Conservation (phyloP, 2,797 vertebrate species). For the Eulemur coronatus region DNA sequence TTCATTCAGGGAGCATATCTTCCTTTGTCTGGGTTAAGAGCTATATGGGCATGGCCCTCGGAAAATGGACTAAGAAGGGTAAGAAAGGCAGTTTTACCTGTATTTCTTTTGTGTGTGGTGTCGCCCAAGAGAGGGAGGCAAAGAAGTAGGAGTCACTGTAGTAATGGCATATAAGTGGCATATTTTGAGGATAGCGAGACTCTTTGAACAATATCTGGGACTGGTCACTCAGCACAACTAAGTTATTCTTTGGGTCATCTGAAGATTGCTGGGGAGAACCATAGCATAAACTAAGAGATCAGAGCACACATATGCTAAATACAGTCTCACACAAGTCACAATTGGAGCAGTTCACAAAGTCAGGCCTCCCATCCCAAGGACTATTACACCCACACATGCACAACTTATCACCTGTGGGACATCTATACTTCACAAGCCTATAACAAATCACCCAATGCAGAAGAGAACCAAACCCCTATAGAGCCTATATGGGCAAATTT, state of each 20-base stretch:
- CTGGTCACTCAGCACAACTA: conserved; percentile 74
- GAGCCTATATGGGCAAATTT: neutral
- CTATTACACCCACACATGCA: neutral
- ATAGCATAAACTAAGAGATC: neutral
- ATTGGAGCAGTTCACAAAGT: neutral
- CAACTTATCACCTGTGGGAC: neutral
- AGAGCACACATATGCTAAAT: neutral
- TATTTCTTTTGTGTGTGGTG: conserved; percentile 47
- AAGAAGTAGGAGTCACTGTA: conserved; percentile 59
- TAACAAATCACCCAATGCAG: neutral
- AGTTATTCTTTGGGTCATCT: neutral
- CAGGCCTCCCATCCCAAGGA: neutral
- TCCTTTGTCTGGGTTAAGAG: neutral
- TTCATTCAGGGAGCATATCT: neutral
- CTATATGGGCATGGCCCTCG: neutral
- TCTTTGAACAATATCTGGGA: conserved; percentile 70
- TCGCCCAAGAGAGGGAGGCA: conserved; percentile 74
- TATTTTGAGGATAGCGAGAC: conserved; percentile 68
- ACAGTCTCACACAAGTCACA: neutral
- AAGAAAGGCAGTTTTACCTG: conserved; percentile 58
- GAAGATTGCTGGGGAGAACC: neutral
- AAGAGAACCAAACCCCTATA: neutral
- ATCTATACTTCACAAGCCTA: neutral
- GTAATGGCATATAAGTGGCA: conserved; percentile 72
- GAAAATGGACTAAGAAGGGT: neutral